phyloP scores from a whole-genome alignment of 2,888 invertebrate genomes.

The Agonopterix heracliana region DNA sequence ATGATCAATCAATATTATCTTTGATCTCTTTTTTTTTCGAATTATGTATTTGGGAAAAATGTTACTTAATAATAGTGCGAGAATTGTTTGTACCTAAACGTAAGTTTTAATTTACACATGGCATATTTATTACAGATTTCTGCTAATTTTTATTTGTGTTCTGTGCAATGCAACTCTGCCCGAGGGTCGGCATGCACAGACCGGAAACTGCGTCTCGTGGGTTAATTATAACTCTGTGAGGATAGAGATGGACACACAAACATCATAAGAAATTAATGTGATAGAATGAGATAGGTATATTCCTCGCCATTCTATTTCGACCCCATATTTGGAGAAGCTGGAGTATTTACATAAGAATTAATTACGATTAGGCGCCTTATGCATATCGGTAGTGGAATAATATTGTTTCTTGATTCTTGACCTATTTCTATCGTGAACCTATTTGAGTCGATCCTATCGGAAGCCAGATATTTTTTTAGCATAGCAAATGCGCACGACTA shows the following conservation, averaged over 20 bases:
- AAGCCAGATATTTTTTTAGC: too few relatives aligned
- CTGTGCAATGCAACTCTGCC: constrained; percentile 39
- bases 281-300: constrained; percentile 29
- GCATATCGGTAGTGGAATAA: constrained; percentile 17
- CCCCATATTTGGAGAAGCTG: constrained; percentile 23
- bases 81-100: too few relatives aligned
- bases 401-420: constrained; percentile 1
- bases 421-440: neutral
- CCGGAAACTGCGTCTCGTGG: constrained; percentile 59
- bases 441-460: too few relatives aligned
- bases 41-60: too few relatives aligned
- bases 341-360: constrained; percentile 29
- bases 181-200: constrained; percentile 36
- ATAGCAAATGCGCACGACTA: too few relatives aligned
- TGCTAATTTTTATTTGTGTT: constrained; percentile 41
- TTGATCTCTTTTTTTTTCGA: too few relatives aligned
- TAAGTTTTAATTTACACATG: neutral
- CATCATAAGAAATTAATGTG: constrained; percentile 21
- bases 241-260: constrained; percentile 45
- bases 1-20: too few relatives aligned
- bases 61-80: too few relatives aligned
- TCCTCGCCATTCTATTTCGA: constrained; percentile 23
- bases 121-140: constrained; percentile 18
- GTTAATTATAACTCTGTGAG: constrained; percentile 57
- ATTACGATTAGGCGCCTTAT: constrained; percentile 38